Percentiles rank a stretch among this genome's conserved stretches.
Conservation (phyloP, 2,888 invertebrate species). For the Aelia acuminata region DNA sequence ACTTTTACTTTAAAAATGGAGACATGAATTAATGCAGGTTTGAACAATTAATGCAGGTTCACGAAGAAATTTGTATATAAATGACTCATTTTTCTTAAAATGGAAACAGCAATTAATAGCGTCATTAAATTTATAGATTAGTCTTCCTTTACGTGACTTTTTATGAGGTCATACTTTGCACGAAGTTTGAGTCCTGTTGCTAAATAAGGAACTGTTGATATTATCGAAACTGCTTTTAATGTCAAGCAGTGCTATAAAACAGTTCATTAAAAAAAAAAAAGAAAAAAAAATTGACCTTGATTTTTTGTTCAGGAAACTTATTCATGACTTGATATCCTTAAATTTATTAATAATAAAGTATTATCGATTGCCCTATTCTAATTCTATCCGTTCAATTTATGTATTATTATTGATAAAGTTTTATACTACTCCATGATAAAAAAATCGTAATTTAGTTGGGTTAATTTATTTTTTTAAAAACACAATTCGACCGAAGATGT, state of each 20-base stretch:
- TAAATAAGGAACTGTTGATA: not conserved
- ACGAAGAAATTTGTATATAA: not conserved
- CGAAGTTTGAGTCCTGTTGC: conserved; percentile 25
- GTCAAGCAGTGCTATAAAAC: not conserved
- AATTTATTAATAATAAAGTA: too few species aligned
- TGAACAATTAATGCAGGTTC: not conserved
- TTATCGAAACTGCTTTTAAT: not conserved
- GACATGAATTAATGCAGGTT: not conserved
- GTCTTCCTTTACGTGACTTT: not conserved
- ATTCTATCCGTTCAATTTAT: too few species aligned
- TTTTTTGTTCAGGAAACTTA: too few species aligned
- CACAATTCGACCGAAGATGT: too few species aligned
- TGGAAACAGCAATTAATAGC: not conserved
- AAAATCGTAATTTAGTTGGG: too few species aligned
- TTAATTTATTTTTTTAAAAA: too few species aligned
- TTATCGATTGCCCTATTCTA: too few species aligned
- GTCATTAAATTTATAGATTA: not conserved
- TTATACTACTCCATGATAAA: too few species aligned
- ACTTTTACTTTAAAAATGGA: not conserved
- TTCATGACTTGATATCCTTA: too few species aligned
- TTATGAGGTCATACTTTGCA: not conserved
- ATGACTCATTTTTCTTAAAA: conserved; percentile 33
- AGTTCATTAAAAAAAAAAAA: too few species aligned
- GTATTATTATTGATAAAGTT: too few species aligned
- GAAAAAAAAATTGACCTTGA: too few species aligned